Evolutionary conservation across 2,797 vertebrate genomes (phyloP), one percentile per base, ranked within the genome.

Genomic region (Phataginus tricuspis): DNA sequence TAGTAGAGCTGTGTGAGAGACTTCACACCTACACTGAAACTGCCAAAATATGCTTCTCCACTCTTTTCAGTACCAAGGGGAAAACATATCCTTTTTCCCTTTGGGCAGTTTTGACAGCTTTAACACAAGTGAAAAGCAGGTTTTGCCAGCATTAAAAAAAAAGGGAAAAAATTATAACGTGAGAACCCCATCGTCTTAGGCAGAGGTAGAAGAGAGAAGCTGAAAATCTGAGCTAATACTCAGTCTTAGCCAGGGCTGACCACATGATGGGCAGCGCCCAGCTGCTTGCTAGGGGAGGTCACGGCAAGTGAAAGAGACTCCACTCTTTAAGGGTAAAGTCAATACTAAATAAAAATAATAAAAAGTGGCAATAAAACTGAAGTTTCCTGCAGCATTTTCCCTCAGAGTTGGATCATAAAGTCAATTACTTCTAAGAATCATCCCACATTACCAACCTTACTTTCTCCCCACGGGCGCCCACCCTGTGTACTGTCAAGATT

Each of bases 71-170:
- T 97, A 96, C 64, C 45, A 96, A 91, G 27, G 75, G 98, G 86
- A 92, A 98, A 94, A 98, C 97, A 98, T 96, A 79, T n/a, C 97
- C 94, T 69, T 96, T 97, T 97, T 97, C 97, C 92, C 88, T 98
- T 97, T 98, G 98, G 93, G 97, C 94, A 96, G 21, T 97, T 97
- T 97, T 98, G 96, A 98, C 90, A 96, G 74, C 98, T 98, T 98
- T 95, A 98, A 98, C 97, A 95, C 63, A 98, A 98, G 63, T 93
- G 97, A 98, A 98, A 98, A 97, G 64, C 45, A 97, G 66, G 13
- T 97, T 97, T 98, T 97, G 97, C 96, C 45, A 95, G 88, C 92
- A 97, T 74, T 93, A 96, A 97, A 91, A 96, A 97, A 91, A 98
- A 18, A 19, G 27, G 45, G 63, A 55, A 86, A 95, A 91, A 96